Base-by-base conservation (phyloP, 2,797 vertebrate genomes). In the Sebastes kiyomatsui region DNA sequence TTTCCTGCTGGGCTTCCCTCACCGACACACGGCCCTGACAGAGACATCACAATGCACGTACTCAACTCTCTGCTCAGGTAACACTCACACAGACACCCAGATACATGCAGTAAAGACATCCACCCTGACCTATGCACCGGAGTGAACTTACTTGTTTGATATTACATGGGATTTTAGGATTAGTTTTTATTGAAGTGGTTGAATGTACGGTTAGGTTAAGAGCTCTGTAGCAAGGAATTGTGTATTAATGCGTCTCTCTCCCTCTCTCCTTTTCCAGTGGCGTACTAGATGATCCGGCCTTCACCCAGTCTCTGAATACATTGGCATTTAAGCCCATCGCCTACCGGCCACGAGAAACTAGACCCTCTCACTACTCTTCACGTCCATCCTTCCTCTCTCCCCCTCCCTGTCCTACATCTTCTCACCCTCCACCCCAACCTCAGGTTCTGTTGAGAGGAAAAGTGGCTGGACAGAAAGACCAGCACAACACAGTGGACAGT, bases 271-370 rank as follows among this genome's bases (percentile, higher is more conserved):
- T 22, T 65, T 62, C 3, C 76, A 99, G 98, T 59, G 93, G 90
- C 64, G 90, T 98, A 49, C 89, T 99, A 68, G 95, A 97, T 64
- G 96, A 97, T 13, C 81, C 91, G 30, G 88, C 90, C 69, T 97
- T 99, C 80, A 94, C 94, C 0, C 87, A 94, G 5, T 80, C 88
- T 22, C 80, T 97, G 68, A 52, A 66, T 33, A 89, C 89, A 69
- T 84, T 77, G n/a, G 75, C 92, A 23, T 90, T 85, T 8, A 96
- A 96, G 20, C 92, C 96, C n/a, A 77, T 95, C 25, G 94, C 95
- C 0, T 96, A 97, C 80, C 95, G 96, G 84, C 87, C 96, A 28
- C 75, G 23, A 66, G 58, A 84, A 56, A 49, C 12, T 1, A 12
- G 22, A 32, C 33, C 62, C 35, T 56, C 62, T 18, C n/a, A 33